Conservation (phyloP, 1,140 invertebrate species). For the Campoletis sonorensis region DNA sequence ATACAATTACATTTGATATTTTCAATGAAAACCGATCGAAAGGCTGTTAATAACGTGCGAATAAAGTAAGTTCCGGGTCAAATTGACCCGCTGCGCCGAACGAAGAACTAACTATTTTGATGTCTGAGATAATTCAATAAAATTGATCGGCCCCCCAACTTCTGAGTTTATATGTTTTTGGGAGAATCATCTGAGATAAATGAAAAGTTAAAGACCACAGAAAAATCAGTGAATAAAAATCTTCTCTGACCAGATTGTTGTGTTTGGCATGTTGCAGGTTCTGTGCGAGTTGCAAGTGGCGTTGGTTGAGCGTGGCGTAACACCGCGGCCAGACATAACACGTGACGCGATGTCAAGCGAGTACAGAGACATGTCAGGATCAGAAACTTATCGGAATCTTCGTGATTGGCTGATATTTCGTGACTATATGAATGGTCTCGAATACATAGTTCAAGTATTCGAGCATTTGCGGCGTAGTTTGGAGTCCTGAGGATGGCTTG, state of each 20-base stretch:
- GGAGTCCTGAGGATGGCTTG: slow-evolving; percentile 66
- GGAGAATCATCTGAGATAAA: too few species aligned
- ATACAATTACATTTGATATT: too few species aligned
- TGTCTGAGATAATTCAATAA: too few species aligned
- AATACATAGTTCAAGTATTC: slow-evolving; percentile 80
- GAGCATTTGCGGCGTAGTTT: slow-evolving; percentile 68
- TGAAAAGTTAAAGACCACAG: too few species aligned
- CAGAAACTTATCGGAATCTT: slow-evolving; percentile 74
- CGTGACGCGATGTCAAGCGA: slow-evolving; percentile 79
- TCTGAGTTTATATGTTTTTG: too few species aligned
- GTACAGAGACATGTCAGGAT: slow-evolving; percentile 71
- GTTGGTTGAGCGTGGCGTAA: slow-evolving; percentile 77
- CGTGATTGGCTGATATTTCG: slow-evolving; percentile 83
- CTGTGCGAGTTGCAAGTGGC: slow-evolving; percentile 79
- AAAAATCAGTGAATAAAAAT: too few species aligned
- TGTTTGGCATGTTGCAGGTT: slow-evolving; percentile 69
- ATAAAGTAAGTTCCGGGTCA: too few species aligned
- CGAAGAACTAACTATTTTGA: too few species aligned
- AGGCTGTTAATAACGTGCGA: too few species aligned
- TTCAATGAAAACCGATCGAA: too few species aligned
- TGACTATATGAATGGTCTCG: slow-evolving; percentile 81
- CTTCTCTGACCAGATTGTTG: neutral
- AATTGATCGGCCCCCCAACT: too few species aligned
- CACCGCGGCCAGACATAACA: slow-evolving; percentile 73
- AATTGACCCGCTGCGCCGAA: too few species aligned